Base-by-base conservation (phyloP, 2,797 vertebrate genomes). In the Ptychobarbus kaznakovi region DNA sequence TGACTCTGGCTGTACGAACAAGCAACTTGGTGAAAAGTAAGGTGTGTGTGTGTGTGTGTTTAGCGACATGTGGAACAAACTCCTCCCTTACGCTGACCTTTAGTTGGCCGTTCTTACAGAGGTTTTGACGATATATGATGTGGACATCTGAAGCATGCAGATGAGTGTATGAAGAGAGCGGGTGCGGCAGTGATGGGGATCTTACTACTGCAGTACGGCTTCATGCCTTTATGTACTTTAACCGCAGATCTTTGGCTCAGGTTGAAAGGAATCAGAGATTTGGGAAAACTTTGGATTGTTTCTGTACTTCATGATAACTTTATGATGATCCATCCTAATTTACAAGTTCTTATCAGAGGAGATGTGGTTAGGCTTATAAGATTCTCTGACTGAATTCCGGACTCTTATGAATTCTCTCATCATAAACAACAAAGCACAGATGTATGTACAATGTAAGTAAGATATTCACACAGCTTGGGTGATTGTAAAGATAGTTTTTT, bases 41-140 rank as follows among this genome's bases (percentile, higher is more conserved):
- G 69, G 38, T 61, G 49, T 28, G n/a, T 79, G 44, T 9, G 46
- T 5, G 1, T 68, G 83, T 2, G 13, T 69, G 81, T 88, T 74
- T 53, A 68, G 83, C 75, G 84, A 81, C 85, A 58, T 63, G 70
- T 79, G 53, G 38, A 85, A 42, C 84, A 80, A 89, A 90, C 91
- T 53, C 86, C 88, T 91, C 86, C 83, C 86, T 86, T 87, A 74
- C 77, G 32, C 69, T 68, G 84, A 92, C 91, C 92, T 94, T 91
- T 91, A 77, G 85, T 82, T 90, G 83, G 80, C 61, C 69, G n/a
- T 82, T 86, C 87, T 85, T 77, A 80, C 83, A 85, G 16, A 3
- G 73, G 38, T 65, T 88, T 63, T 89, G 82, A 83, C 91, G 92
- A 93, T 86, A 90, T 91, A 91, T 89, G 90, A 89, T 73, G 80